phyloP scores from a whole-genome alignment of 2,888 invertebrate species.

The Sinelater perroti region DNA sequence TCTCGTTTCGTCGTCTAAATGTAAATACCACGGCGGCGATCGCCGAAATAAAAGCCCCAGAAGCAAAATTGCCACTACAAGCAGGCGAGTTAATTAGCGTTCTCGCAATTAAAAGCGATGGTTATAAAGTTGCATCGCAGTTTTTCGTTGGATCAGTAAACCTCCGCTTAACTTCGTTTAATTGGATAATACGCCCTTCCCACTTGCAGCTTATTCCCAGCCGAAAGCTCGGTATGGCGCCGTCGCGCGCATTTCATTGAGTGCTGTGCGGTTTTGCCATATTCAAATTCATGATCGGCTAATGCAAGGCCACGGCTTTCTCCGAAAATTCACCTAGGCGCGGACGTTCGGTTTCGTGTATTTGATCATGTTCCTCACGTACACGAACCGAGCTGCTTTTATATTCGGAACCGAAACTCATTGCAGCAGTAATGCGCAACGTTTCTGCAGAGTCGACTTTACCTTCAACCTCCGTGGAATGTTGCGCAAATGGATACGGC shows the following conservation, averaged over 20 bases:
- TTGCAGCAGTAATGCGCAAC: conserved; percentile 11
- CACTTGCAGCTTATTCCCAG: conserved; percentile 5
- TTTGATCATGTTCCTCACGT: conserved; percentile 20
- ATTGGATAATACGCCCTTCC: conserved; percentile 11
- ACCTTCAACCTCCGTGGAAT: conserved; percentile 3
- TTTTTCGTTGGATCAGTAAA: neutral
- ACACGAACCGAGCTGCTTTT: conserved; percentile 14
- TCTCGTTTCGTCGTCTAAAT: conserved; percentile 22
- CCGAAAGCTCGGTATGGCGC: neutral
- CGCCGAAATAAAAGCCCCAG: neutral
- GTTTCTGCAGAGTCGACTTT: conserved; percentile 1
- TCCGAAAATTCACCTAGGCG: conserved; percentile 13
- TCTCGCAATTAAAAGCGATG: conserved; percentile 1
- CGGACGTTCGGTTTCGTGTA: conserved; percentile 20
- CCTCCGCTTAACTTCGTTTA: conserved; percentile 4
- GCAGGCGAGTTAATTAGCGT: conserved; percentile 8
- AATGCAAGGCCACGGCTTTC: conserved; percentile 11
- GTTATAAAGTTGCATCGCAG: neutral
- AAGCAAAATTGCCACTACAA: conserved; percentile 1
- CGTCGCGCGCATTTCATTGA: conserved; percentile 8
- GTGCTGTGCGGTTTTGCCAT: neutral
- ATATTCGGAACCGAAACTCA: conserved; percentile 20
- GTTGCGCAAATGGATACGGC: neutral
- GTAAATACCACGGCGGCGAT: conserved; percentile 2
- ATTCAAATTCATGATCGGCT: conserved; percentile 16